Evolutionary conservation across 2,888 invertebrate genomes (phyloP), one percentile per base, ranked within the genome.

Genomic region (Nezara viridula): DNA sequence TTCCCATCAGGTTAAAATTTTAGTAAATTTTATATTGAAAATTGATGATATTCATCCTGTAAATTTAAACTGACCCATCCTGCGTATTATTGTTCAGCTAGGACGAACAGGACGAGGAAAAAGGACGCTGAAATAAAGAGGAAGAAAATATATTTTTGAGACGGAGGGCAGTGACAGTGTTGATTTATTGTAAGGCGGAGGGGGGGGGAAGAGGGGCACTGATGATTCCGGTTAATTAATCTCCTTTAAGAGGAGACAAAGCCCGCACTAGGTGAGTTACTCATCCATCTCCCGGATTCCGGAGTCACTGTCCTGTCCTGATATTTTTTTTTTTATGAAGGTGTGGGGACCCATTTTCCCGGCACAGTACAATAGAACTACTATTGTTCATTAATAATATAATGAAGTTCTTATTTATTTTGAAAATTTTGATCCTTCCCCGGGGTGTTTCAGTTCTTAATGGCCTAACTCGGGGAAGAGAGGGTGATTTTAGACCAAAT

Each of bases 211-310:
- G n/a, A n/a, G n/a, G n/a, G n/a, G n/a, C 0, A 24, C 44, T 47
- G 81, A 81, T 81, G 81, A 81, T 81, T 81, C n/a, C n/a, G 44
- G 81, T 81, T 81, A 81, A 81, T 81, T 81, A 81, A 81, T 81
- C 81, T 81, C 81, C 44, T 81, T 81, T 81, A 44, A n/a, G 81
- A n/a, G 81, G 81, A 81, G 81, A 81, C 81, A 81, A 81, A 40
- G 44, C n/a, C 44, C 10, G 12, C 24, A 12, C 24, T 44, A 81
- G 81, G 44, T n/a, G 44, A 81, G 81, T n/a, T n/a, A 24, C 5
- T n/a, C 81, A 81, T 81, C 44, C 81, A 81, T 81, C 81, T 81
- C 16, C 44, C 44, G 37, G 81, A 24, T 81, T 44, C n/a, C 14
- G 21, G 44, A 81, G 44, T n/a, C 44, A 37, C 44, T 47, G 6